Base-by-base conservation (phyloP, 2,113 vertebrate genomes). In the Cyanocitta stelleri region DNA sequence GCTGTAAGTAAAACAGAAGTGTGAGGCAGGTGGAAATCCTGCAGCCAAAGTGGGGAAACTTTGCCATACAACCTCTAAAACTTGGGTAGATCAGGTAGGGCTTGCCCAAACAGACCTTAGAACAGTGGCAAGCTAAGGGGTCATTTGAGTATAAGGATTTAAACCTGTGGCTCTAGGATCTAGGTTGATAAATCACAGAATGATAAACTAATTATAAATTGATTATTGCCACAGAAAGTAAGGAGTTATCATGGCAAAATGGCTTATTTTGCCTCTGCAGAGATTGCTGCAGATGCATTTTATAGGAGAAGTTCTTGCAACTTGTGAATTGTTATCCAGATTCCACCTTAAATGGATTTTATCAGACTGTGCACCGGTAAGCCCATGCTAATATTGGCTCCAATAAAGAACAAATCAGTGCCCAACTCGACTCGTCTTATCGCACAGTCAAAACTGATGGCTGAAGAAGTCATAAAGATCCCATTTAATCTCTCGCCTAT, bases 401-500 rank as follows among this genome's bases (percentile, higher is more conserved):
- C 98, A 98, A 98, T 99, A 98, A 98, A 98, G 98, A 98, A 98
- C 98, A 98, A 98, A 98, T 98, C 98, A 98, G 98, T 97, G 84
- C 96, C 97, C 98, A 96, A 98, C 98, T 98, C 97, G 95, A 96
- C 98, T 97, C 96, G 95, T 98, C 98, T 98, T 98, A 98, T 98
- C 98, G 97, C 97, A 95, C 98, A 98, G 98, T 98, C 98, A 98
- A 98, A 98, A 98, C 98, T 98, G 98, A 99, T 98, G 98, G 98
- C 98, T 98, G 98, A 97, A 98, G 98, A 97, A 98, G 98, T 98
- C 98, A 98, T 99, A 98, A 99, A 99, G 98, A 99, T 99, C 98
- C 98, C 98, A 98, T 99, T 99, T 99, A 98, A 99, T 99, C 98
- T 99, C 96, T 96, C 91, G 97, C 98, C 98, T 98, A 98, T 99